Evolutionary conservation across 2,888 invertebrate species (phyloP).

Genomic region (Drosophila ezoana): DNA sequence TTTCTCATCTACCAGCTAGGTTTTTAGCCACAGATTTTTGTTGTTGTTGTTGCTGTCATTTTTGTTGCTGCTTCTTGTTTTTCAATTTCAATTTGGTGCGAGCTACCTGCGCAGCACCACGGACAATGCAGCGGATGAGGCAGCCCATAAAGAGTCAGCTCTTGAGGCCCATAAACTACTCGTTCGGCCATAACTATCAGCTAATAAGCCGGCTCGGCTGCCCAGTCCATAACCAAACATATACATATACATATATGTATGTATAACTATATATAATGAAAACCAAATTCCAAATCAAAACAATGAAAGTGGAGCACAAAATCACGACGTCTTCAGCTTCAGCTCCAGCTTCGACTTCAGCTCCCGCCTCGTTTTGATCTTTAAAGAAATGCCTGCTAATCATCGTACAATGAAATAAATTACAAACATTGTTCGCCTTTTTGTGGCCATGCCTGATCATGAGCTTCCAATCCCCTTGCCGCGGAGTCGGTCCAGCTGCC

Average conservation of each 20-base stretch:
- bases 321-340: constrained; percentile 26
- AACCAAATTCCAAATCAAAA: constrained; percentile 50
- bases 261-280: constrained; percentile 21
- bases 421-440: constrained; percentile 74
- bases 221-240: too few species aligned
- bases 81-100: constrained; percentile 37
- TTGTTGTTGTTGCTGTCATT: constrained; percentile 13
- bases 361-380: not conserved
- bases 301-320: constrained; percentile 73
- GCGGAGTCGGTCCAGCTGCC: constrained; percentile 42
- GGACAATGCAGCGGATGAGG: constrained; percentile 51
- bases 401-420: constrained; percentile 81
- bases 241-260: too few species aligned
- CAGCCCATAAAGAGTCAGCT: constrained; percentile 42
- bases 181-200: constrained; percentile 70
- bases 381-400: constrained; percentile 77
- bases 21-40: constrained; percentile 44
- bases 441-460: constrained; percentile 41
- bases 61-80: constrained; percentile 20
- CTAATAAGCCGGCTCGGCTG: constrained; percentile 59
- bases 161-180: constrained; percentile 54
- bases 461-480: constrained; percentile 15
- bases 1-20: constrained; percentile 60
- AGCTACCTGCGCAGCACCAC: constrained; percentile 43
- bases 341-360: not conserved